A percentile compares a stretch with the other conserved stretches of the same genome.
Evolutionary conservation across 2,797 vertebrate genomes (phyloP).

Genomic region (Anisognathus igniventris): DNA sequence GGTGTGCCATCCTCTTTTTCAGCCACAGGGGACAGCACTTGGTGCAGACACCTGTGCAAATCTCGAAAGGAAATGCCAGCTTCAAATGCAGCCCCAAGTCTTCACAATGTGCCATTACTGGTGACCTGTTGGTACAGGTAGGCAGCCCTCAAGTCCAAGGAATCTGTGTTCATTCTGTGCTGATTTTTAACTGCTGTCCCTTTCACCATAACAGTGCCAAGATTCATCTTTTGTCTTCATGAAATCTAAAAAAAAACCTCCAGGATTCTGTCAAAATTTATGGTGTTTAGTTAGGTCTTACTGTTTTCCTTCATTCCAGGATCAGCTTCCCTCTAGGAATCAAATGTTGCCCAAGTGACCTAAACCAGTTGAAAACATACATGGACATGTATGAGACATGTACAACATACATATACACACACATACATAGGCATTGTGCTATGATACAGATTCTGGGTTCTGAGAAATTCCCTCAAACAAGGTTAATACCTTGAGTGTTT

Average conservation of each 20-base stretch:
- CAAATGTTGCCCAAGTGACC: neutral
- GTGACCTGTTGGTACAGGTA: neutral
- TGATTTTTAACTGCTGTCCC: neutral
- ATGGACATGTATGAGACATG: neutral
- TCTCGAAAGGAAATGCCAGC: neutral
- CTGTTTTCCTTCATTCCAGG: neutral
- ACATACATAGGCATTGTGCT: neutral
- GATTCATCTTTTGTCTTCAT: neutral
- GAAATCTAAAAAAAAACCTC: neutral
- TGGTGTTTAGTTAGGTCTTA: neutral
- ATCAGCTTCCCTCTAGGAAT: slow-evolving; percentile 7
- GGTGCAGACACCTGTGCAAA: neutral
- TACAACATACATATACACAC: neutral
- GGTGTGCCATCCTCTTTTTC: neutral
- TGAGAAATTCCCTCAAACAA: neutral
- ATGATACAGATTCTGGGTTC: neutral
- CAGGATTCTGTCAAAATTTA: slow-evolving; percentile 3
- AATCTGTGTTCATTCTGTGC: neutral
- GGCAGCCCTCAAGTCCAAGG: neutral
- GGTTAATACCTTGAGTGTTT: neutral
- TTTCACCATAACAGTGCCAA: neutral
- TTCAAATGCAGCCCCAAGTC: neutral
- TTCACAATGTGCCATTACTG: neutral
- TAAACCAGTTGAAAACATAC: neutral
- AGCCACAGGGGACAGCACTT: neutral